Percentiles rank a stretch among this genome's conserved stretches.
phyloP scores from a whole-genome alignment of 2,113 vertebrate species.

The Urocitellus parryii region DNA sequence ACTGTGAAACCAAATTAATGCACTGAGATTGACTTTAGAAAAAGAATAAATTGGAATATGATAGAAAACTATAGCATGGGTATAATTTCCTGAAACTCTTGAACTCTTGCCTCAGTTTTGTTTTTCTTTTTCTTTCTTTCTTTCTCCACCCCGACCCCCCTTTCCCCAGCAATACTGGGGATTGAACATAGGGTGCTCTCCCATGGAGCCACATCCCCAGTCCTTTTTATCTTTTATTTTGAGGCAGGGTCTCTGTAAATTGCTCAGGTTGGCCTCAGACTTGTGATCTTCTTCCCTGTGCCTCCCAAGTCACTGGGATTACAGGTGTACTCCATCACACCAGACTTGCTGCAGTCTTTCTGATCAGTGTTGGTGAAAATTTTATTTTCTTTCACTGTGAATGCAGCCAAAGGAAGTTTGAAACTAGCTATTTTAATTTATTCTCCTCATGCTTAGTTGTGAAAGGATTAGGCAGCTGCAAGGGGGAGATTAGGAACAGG shows the following conservation, averaged over 20 bases:
- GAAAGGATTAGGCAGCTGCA: not conserved
- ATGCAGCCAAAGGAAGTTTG: not conserved
- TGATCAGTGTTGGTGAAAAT: not conserved
- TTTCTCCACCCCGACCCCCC: no score
- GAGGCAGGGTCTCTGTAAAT: no score
- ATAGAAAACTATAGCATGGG: not conserved
- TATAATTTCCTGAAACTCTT: not conserved
- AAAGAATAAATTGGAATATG: not conserved
- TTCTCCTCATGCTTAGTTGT: not conserved
- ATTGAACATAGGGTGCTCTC: no score
- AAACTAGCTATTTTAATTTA: not conserved
- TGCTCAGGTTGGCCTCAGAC: no score
- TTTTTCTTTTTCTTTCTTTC: no score
- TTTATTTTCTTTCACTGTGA: not conserved
- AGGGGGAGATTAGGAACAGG: not conserved
- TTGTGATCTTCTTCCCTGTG: no score
- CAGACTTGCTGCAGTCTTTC: not conserved
- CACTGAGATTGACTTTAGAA: not conserved
- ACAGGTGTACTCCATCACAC: no score
- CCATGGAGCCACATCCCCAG: no score
- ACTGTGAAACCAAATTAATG: not conserved
- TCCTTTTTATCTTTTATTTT: no score
- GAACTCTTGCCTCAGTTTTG: not conserved
- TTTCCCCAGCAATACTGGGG: no score
- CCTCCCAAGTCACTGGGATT: no score